A percentile compares a stretch with the other conserved stretches of the same genome.
Evolutionary conservation across 2,113 vertebrate species (phyloP).

Genomic region (Catharus fuscescens): DNA sequence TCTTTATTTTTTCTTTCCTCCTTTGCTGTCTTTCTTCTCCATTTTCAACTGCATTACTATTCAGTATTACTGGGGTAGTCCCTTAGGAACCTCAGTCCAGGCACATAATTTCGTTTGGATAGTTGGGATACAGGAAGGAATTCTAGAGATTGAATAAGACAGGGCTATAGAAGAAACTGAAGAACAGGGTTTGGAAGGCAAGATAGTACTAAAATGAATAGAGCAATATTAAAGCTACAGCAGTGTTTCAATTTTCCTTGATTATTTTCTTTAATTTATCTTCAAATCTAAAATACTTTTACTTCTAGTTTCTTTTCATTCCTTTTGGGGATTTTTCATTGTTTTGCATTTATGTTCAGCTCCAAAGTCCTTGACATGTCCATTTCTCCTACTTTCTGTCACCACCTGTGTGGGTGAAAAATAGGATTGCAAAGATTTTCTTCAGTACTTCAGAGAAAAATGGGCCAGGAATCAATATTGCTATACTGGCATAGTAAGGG

Average conservation of each 20-base stretch:
- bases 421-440: conserved; percentile 33
- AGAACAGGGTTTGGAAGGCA: background rate
- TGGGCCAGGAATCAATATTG: conserved; percentile 18
- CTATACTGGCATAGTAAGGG: background rate
- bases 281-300: background rate
- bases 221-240: background rate
- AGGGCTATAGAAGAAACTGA: background rate
- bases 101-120: background rate
- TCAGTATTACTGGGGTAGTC: background rate
- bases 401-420: background rate
- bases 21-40: background rate
- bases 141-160: background rate
- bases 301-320: background rate
- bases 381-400: background rate
- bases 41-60: background rate
- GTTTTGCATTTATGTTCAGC: background rate
- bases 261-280: background rate
- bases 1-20: background rate
- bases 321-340: background rate
- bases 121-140: background rate
- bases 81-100: background rate
- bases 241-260: background rate
- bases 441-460: conserved; percentile 27
- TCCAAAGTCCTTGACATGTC: background rate
- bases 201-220: background rate